Evolutionary conservation across 2,888 invertebrate genomes (phyloP).

Genomic region (Agrochola macilenta): DNA sequence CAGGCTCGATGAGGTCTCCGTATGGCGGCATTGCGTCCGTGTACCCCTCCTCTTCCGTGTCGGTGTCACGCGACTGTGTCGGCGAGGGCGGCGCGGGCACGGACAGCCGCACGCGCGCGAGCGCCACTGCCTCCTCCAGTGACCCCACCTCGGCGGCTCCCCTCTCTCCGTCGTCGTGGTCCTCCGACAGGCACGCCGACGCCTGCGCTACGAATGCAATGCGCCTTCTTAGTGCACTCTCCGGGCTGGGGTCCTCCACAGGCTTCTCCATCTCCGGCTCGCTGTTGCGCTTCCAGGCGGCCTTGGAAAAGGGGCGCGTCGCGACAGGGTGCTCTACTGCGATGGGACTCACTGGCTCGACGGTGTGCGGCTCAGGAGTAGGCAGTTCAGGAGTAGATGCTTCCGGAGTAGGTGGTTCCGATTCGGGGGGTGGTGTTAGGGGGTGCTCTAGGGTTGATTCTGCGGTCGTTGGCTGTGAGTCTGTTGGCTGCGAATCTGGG

Average conservation of each 20-base stretch:
- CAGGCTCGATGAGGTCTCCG: conserved; percentile 89
- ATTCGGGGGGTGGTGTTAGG: conserved; percentile 40
- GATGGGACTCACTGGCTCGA: conserved; percentile 81
- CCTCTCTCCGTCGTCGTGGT: conserved; percentile 86
- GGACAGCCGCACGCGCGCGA: conserved; percentile 87
- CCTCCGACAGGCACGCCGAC: conserved; percentile 89
- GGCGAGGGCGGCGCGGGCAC: conserved; percentile 80
- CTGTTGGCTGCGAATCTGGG: conserved; percentile 64
- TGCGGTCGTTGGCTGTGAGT: conserved; percentile 66
- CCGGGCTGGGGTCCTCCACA: conserved; percentile 87
- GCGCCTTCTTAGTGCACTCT: conserved; percentile 86
- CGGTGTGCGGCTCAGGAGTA: conserved; percentile 46
- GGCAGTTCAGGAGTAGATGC: conserved; percentile 49
- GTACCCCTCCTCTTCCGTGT: conserved; percentile 87
- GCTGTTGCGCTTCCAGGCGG: conserved; percentile 87
- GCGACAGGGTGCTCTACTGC: conserved; percentile 88
- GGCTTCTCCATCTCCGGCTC: conserved; percentile 84
- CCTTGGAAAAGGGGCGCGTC: conserved; percentile 89
- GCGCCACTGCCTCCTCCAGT: conserved; percentile 89
- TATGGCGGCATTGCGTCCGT: conserved; percentile 88
- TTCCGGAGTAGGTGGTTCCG: conserved; percentile 64
- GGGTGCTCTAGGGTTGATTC: conserved; percentile 59
- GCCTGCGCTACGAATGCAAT: conserved; percentile 90
- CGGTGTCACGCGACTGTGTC: conserved; percentile 83
- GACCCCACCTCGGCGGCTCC: conserved; percentile 85